Conservation (phyloP, 2,113 vertebrate species). For the Calyptommatus sinebrachiatus region DNA sequence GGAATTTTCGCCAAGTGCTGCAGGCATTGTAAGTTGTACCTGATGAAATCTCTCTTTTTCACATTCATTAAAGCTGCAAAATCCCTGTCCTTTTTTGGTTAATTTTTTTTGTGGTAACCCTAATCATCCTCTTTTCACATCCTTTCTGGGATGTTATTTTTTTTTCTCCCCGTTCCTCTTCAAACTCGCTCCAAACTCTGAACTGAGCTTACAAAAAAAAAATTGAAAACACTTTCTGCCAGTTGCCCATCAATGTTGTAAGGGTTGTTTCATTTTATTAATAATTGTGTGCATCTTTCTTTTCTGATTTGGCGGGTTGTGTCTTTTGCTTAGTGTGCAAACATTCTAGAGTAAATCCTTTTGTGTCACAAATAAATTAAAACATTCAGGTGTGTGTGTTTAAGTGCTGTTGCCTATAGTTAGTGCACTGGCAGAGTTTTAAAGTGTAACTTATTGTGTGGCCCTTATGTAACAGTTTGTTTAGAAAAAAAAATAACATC, state of each 20-base stretch:
- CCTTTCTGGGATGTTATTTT: neutral
- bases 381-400: neutral
- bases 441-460: neutral
- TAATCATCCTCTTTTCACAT: too few relatives aligned
- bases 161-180: neutral
- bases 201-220: too few relatives aligned
- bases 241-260: neutral
- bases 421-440: neutral
- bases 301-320: neutral
- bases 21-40: too few relatives aligned
- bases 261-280: neutral
- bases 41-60: too few relatives aligned
- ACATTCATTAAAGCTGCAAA: too few relatives aligned
- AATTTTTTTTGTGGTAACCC: too few relatives aligned
- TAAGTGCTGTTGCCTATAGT: neutral
- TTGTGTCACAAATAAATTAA: neutral
- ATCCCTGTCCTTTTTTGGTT: too few relatives aligned
- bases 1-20: too few relatives aligned
- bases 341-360: neutral
- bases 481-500: neutral
- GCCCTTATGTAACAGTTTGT: neutral
- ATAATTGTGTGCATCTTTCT: neutral
- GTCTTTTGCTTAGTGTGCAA: neutral
- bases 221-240: neutral
- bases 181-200: neutral